Evolutionary conservation across 1,140 invertebrate genomes (phyloP).

Genomic region (Conus ventricosus): DNA sequence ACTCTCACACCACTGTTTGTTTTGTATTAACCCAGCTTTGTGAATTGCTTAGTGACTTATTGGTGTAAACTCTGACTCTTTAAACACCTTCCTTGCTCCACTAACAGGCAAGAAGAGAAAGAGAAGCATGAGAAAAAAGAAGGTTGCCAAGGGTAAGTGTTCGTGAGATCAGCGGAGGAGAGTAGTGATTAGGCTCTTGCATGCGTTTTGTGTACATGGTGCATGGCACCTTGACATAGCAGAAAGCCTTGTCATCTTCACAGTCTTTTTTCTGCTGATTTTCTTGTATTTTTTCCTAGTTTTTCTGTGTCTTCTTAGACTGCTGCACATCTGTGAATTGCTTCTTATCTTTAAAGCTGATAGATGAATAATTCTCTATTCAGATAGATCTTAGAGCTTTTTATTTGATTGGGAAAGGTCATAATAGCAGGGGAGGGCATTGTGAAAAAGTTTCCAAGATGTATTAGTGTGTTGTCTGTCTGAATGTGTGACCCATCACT

Average conservation of each 20-base stretch:
- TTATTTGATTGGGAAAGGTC: no score
- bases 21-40: not conserved
- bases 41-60: not conserved
- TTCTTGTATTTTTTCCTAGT: not conserved
- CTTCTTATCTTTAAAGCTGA: no score
- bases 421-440: no score
- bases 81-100: not conserved
- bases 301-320: not conserved
- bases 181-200: not conserved
- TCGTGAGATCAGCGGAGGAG: not conserved
- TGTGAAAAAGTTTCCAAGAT: no score
- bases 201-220: not conserved
- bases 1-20: not conserved
- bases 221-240: not conserved
- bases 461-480: no score
- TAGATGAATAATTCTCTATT: no score
- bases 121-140: not conserved
- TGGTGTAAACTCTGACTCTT: not conserved
- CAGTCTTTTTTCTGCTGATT: not conserved
- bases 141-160: constrained; percentile 11
- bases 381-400: no score
- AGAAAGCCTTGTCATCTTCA: not conserved
- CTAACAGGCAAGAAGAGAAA: constrained; percentile 24
- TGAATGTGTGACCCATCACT: no score
- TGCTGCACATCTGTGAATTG: not conserved